phyloP scores from a whole-genome alignment of 2,113 vertebrate species.

The Chaetorhynchus papuensis region DNA sequence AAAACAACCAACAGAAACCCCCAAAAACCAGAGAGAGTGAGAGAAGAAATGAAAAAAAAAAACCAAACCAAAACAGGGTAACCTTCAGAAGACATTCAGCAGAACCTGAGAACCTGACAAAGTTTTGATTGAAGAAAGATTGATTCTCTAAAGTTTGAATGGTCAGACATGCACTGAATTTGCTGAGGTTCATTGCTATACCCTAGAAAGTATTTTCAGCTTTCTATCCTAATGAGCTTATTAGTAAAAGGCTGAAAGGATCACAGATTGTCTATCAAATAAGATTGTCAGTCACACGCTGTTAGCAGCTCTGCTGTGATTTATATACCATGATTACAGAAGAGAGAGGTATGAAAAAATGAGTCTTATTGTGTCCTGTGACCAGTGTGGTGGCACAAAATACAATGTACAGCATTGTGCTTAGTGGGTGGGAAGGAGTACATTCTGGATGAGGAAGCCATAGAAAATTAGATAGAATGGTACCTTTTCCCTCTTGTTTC shows the following conservation, averaged over 20 bases:
- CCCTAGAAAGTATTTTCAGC: conserved; percentile 69
- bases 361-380: conserved; percentile 41
- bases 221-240: conserved; percentile 78
- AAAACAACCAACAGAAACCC: neutral
- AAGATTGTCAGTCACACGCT: conserved; percentile 75
- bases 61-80: neutral
- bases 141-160: conserved; percentile 76
- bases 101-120: conserved; percentile 68
- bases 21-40: neutral
- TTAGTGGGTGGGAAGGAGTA: neutral
- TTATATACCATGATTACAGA: conserved; percentile 58
- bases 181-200: conserved; percentile 70
- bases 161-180: conserved; percentile 77
- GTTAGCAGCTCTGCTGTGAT: conserved; percentile 71
- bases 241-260: conserved; percentile 80
- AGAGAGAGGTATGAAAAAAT: conserved; percentile 48
- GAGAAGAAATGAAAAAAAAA: neutral
- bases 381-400: conserved; percentile 48
- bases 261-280: conserved; percentile 76
- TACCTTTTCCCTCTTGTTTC: conserved; percentile 11
- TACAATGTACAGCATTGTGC: conserved; percentile 28
- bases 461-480: conserved; percentile 52
- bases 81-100: conserved; percentile 72
- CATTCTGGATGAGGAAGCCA: conserved; percentile 52
- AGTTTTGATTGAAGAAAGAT: conserved; percentile 79